phyloP scores from a whole-genome alignment of 2,113 vertebrate species.

The Oxygymnocypris stewartii region DNA sequence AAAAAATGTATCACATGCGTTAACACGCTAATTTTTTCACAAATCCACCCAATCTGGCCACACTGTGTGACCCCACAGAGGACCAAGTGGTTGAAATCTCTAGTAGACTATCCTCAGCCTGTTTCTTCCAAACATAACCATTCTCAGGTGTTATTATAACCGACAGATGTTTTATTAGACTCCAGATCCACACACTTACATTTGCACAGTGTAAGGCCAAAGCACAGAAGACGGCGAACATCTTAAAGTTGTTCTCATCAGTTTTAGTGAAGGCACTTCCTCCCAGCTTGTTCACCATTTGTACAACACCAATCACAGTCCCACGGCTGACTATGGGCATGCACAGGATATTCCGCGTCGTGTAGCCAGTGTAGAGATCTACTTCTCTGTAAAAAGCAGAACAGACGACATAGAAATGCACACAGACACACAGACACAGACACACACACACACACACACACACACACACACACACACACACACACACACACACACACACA shows the following conservation, averaged over 20 bases:
- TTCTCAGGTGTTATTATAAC: not conserved
- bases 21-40: not conserved
- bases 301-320: slow-evolving; percentile 95
- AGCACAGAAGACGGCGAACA: slow-evolving; percentile 99
- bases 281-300: slow-evolving; percentile 98
- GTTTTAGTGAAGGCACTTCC: slow-evolving; percentile 99
- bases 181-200: slow-evolving; percentile 75
- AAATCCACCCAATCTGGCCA: not conserved
- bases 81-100: not conserved
- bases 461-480: not conserved
- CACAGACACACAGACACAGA: not conserved
- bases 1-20: no score
- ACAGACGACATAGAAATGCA: not conserved
- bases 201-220: slow-evolving; percentile 99
- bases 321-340: slow-evolving; percentile 99
- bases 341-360: slow-evolving; percentile 96
- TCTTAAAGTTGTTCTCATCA: slow-evolving; percentile 99
- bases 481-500: not conserved
- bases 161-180: not conserved
- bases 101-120: not conserved
- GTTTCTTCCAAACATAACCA: not conserved
- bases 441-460: not conserved
- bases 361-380: slow-evolving; percentile 98
- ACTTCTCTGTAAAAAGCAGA: slow-evolving; percentile 82
- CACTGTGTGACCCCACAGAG: not conserved